A percentile compares a stretch with the other conserved stretches of the same genome.
Evolutionary conservation across 2,797 vertebrate genomes (phyloP).

Genomic region (Bradypodion ventrale): DNA sequence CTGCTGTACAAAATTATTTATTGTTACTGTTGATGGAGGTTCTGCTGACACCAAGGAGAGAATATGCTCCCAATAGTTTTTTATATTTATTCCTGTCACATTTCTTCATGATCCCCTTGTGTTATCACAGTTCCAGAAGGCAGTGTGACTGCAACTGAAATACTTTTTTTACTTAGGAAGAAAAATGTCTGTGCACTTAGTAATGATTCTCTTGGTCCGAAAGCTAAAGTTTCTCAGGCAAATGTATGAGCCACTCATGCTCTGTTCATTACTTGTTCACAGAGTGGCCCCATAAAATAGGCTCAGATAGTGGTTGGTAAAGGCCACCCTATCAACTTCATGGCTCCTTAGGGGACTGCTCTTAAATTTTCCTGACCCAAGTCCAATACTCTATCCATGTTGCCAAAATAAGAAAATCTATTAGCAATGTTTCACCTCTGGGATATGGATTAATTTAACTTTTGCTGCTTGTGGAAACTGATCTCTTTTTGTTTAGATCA

Average conservation of each 20-base stretch:
- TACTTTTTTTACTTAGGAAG: conserved; percentile 8
- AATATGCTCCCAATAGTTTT: conserved; percentile 15
- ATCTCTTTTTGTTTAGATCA: too few relatives aligned
- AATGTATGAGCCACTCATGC: background rate
- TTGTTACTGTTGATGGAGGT: conserved; percentile 18
- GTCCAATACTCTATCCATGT: background rate
- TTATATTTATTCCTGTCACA: background rate
- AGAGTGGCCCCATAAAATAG: background rate
- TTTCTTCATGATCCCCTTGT: background rate
- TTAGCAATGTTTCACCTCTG: background rate
- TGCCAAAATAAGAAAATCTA: background rate
- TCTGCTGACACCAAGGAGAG: background rate
- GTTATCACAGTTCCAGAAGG: background rate
- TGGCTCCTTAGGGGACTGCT: background rate
- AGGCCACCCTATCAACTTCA: background rate
- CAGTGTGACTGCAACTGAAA: background rate
- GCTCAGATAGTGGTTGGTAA: background rate
- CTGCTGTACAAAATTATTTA: background rate
- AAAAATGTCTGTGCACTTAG: background rate
- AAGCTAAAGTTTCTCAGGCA: background rate
- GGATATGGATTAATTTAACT: background rate
- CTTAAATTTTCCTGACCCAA: background rate
- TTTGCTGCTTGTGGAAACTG: too few relatives aligned
- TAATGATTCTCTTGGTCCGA: background rate
- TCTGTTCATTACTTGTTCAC: background rate